Base-by-base conservation (phyloP, 2,113 vertebrate species). In the Pseudorectes ferrugineus region DNA sequence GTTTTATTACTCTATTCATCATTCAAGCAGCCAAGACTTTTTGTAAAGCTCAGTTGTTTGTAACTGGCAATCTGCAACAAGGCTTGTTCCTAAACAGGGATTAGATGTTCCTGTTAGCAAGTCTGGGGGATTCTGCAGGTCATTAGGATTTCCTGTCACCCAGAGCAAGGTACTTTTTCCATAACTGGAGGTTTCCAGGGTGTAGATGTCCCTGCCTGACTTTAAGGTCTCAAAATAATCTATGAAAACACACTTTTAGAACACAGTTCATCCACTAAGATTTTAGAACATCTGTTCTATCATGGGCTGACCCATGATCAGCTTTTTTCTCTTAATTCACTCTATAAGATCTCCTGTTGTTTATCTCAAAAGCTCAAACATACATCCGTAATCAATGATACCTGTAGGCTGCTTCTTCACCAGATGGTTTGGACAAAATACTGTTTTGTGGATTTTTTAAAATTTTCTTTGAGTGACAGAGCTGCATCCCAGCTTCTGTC, bases 1-100 rank as follows among this genome's bases (percentile, higher is more conserved):
- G 49, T 65, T 95, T 92, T 85, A 93, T 85, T 87, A 75, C 73
- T 91, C 77, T 61, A 25, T 93, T 92, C 77, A 72, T 96, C 89
- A 81, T 89, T 91, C 58, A 92, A 95, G 72, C 35, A 79, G 38
- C 33, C 67, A 52, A 52, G 85, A 79, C 61, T 48, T 70, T 82
- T 62, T 89, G 49, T 93, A 82, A 66, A 88, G 58, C 74, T 88
- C 49, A 11, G 81, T 72, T 91, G 54, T 67, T 76, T 89, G 42
- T 72, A 73, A 58, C 25, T 2, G 4, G 33, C 46, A 46, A 52
- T 45, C 61, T 75, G 62, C 57, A 87, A 5, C 14, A 66, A 17
- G 42, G 11, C 2, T n/a, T 78, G 54, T 29, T 92, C 35, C 83
- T 89, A 73, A 91, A 15, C n/a, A 82, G n/a, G 83, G 71, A 54